Evolutionary conservation across 1,140 invertebrate species (phyloP), one percentile per base, ranked within the genome.

Genomic region (Grapholita molesta): DNA sequence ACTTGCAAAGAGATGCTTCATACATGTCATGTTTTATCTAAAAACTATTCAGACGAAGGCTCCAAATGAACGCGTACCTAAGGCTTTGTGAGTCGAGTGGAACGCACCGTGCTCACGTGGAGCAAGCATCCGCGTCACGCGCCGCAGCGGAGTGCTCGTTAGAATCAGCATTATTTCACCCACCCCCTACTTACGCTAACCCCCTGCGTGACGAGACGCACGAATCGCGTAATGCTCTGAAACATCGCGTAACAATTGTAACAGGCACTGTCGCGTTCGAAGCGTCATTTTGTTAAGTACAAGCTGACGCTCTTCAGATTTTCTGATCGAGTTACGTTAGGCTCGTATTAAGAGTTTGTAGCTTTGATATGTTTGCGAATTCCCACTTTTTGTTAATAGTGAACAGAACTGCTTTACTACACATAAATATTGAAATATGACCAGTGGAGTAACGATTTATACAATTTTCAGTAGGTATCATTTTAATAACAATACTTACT

Each of bases 131-230:
- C 55, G 9, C 25, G n/a, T 61, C 55, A 61, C 55, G 55, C 55
- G 25, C 55, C 55, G 24, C 25, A 4, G 55, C 55, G 55, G 55
- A 61, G 55, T 61, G 55, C 55, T 61, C 55, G 55, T 61, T 61
- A 61, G 55, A 61, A 61, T 61, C 55, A 61, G 55, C 55, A 61
- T 61, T 61, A 61, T 61, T 61, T 32, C 55, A 61, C 55, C 55
- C 24, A 61, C 55, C 55, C n/a, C 24, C 42, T 48, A 48, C 42
- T 48, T 48, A 48, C 42, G 5, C 42, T 9, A 21, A 9, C 55
- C 55, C 55, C 55, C 53, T 5, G 18, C 18, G 8, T 57, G 53
- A 61, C 55, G 55, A 61, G 55, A 28, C 55, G 55, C 25, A 12
- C 52, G 55, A 61, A 15, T 28, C 28, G 55, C 55, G 55, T 61